phyloP scores from a whole-genome alignment of 2,797 vertebrate species.

The Aulostomus chinensis region DNA sequence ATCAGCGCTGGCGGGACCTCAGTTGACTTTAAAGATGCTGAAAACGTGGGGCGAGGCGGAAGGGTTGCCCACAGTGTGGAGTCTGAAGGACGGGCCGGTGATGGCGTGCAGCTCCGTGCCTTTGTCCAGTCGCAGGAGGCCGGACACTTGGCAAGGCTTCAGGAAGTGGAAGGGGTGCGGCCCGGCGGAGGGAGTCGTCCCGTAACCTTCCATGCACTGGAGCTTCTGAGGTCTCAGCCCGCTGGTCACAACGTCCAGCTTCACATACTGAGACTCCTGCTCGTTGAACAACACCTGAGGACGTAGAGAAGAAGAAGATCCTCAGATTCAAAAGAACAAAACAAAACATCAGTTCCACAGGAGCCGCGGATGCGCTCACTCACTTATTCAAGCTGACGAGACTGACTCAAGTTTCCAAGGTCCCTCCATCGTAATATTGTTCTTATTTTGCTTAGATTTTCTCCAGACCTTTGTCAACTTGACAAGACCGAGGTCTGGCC shows the following conservation, averaged over 20 bases:
- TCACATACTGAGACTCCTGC: constrained; percentile 88
- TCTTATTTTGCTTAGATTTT: constrained; percentile 25
- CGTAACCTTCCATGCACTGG: constrained; percentile 90
- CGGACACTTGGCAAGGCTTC: constrained; percentile 89
- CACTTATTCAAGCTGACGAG: too few relatives aligned
- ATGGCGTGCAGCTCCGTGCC: constrained; percentile 81
- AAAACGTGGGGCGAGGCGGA: constrained; percentile 85
- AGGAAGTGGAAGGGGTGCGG: constrained; percentile 84
- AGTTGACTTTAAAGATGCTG: constrained; percentile 91
- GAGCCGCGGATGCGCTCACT: too few relatives aligned
- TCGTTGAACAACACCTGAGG: constrained; percentile 90
- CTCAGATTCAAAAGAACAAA: too few relatives aligned
- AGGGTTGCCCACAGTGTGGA: constrained; percentile 64
- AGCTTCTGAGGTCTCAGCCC: constrained; percentile 74
- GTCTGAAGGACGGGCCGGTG: constrained; percentile 73
- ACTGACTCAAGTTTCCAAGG: constrained; percentile 9
- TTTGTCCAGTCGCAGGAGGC: constrained; percentile 83
- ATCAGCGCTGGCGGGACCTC: constrained; percentile 33
- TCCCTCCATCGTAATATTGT: constrained; percentile 1
- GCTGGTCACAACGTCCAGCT: constrained; percentile 86
- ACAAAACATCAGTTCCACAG: too few relatives aligned
- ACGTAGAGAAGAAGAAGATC: too few relatives aligned
- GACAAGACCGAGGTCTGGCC: constrained; percentile 37
- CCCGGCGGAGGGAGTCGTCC: constrained; percentile 84
- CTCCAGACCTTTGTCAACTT: constrained; percentile 49